Base-by-base conservation (phyloP, 2,797 vertebrate genomes). In the Danio choprae region DNA sequence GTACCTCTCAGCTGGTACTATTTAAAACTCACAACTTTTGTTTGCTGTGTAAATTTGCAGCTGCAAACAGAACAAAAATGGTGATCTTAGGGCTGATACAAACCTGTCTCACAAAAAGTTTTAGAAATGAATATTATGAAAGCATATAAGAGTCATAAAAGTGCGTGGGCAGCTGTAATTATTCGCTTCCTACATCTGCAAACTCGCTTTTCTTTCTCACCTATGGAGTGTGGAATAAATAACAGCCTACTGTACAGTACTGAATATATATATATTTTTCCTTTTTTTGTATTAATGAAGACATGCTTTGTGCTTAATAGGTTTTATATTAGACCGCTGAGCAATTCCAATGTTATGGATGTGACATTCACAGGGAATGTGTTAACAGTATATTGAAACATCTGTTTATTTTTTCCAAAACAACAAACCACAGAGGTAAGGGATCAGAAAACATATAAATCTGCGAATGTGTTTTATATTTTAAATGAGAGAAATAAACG, bases 151-250 rank as follows among this genome's bases (percentile, higher is more conserved):
- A 77, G 50, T 67, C 40, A 56, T 77, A 46, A 56, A 67, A 56
- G 51, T 68, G 22, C 68, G 64, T 48, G 75, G 51, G 53, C 10
- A 77, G 44, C 41, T 20, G 75, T 68, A 59, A 77, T 77, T 59
- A 38, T 65, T 56, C 22, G 18, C 51, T 65, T 22, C 6, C 74
- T 75, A 76, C 40, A 77, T 46, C 51, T 56, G 29, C 29, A 29
- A 67, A 29, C 50, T 10, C 16, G 15, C 22, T 46, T 20, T 10
- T 67, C 64, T 68, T 68, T 77, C 38, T 16, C 22, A 64, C 20
- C 6, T 76, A n/a, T 40, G 40, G 40, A 53, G 9, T 41, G 38
- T 5, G 29, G 9, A 44, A 76, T 75, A 75, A 75, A 51, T 58
- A 72, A 41, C 50, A 70, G 50, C 36, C 50, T 55, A 55, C n/a